A percentile compares a stretch with the other conserved stretches of the same genome.
These are phyloP conservation scores for Hedychridium roseum DNA, from an alignment of 2,888 invertebrate species.

Conservation along the genomic window DNA sequence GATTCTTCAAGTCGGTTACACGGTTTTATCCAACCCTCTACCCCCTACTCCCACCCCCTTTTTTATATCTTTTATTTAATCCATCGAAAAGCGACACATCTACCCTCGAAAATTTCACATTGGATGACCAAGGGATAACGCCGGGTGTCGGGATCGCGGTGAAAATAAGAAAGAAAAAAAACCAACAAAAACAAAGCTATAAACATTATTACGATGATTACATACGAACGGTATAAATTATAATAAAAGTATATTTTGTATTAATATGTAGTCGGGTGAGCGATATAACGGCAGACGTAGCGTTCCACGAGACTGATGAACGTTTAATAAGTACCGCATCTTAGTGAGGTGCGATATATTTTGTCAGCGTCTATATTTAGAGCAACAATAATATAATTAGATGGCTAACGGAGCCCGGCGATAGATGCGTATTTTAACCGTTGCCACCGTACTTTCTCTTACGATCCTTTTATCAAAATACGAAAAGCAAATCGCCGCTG, in stretches of 20 bases:
- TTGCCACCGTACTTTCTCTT: too few species aligned
- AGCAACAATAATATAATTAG: slow-evolving; percentile 30
- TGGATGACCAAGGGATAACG: slow-evolving; percentile 14
- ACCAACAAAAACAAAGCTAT: slow-evolving; percentile 29
- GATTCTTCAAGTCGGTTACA: slow-evolving; percentile 36
- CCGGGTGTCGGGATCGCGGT: slow-evolving; percentile 7
- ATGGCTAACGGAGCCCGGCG: too few species aligned
- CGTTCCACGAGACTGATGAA: slow-evolving; percentile 40
- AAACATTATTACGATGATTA: slow-evolving; percentile 43
- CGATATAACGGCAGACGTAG: slow-evolving; percentile 43
- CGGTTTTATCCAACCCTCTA: not conserved
- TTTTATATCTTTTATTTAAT: not conserved
- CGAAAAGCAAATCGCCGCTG: too few species aligned
- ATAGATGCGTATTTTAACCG: too few species aligned
- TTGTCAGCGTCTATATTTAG: slow-evolving; percentile 43
- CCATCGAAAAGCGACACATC: not conserved
- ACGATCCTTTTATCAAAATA: too few species aligned
- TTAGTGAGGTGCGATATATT: slow-evolving; percentile 35
- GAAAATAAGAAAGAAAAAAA: slow-evolving; percentile 13
- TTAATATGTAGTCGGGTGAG: slow-evolving; percentile 49
- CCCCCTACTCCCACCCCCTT: not conserved
- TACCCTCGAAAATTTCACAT: not conserved
- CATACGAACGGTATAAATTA: slow-evolving; percentile 45
- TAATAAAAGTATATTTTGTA: slow-evolving; percentile 57
- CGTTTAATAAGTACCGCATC: slow-evolving; percentile 24